Conservation (phyloP, 2,797 vertebrate species). For the Lithobates sylvaticus region DNA sequence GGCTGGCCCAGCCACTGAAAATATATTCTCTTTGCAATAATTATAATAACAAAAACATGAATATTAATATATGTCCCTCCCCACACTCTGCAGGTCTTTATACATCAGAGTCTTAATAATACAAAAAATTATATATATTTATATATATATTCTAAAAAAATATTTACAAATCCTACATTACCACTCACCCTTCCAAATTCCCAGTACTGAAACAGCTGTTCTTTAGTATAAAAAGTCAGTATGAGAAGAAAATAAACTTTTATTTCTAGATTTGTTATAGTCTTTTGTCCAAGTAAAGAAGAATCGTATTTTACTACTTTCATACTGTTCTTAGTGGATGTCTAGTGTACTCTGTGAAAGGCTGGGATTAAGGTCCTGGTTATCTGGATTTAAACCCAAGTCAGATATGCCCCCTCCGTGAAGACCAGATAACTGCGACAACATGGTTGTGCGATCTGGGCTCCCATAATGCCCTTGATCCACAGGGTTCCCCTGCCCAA, state of each 20-base stretch:
- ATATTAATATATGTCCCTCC: slow-evolving; percentile 71
- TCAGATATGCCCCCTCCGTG: slow-evolving; percentile 87
- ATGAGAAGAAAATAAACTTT: slow-evolving; percentile 80
- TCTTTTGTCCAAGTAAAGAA: slow-evolving; percentile 12
- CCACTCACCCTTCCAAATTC: slow-evolving; percentile 69
- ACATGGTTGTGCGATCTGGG: slow-evolving; percentile 91
- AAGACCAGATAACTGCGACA: slow-evolving; percentile 94
- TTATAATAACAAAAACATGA: slow-evolving; percentile 48
- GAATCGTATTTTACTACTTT: slow-evolving; percentile 80
- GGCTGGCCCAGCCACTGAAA: slow-evolving; percentile 84
- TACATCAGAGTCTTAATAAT: slow-evolving; percentile 66
- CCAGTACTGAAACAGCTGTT: slow-evolving; percentile 84
- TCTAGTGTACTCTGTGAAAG: slow-evolving; percentile 96
- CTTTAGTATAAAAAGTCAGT: slow-evolving; percentile 86
- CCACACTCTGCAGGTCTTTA: slow-evolving; percentile 61
- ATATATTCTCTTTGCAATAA: slow-evolving; percentile 86
- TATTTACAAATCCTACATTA: slow-evolving; percentile 64
- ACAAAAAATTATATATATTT: slow-evolving; percentile 74
- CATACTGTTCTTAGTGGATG: slow-evolving; percentile 87
- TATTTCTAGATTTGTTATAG: slow-evolving; percentile 42
- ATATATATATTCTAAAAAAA: slow-evolving; percentile 77
- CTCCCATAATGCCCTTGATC: slow-evolving; percentile 92
- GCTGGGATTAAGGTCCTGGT: slow-evolving; percentile 92
- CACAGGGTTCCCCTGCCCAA: slow-evolving; percentile 90
- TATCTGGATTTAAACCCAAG: slow-evolving; percentile 87